Conservation (phyloP, 2,797 vertebrate genomes). For the Adelosebastes latens region DNA sequence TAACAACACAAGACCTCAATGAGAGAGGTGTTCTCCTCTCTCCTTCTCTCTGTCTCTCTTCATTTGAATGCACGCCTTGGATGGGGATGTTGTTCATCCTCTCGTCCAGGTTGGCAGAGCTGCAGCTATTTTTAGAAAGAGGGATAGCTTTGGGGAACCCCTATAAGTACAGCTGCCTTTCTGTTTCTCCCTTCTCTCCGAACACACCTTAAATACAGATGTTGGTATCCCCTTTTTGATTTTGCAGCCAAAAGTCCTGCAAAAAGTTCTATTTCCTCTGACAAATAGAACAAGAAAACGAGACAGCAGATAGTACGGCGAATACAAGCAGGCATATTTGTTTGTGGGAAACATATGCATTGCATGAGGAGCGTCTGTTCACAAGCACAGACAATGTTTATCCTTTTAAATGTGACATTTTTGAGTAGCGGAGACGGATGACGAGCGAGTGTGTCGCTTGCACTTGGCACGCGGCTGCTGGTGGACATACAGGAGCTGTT, state of each 20-base stretch:
- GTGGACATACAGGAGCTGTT: not conserved
- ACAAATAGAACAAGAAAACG: no score
- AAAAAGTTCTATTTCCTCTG: not conserved
- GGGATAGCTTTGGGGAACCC: slow-evolving; percentile 64
- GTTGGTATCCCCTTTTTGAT: not conserved
- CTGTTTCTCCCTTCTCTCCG: not conserved
- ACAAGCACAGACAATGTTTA: slow-evolving; percentile 3
- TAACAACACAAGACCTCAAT: not conserved
- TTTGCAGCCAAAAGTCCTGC: not conserved
- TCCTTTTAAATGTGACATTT: slow-evolving; percentile 9
- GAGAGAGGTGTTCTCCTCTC: not conserved
- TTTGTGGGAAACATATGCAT: not conserved
- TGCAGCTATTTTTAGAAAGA: slow-evolving; percentile 66
- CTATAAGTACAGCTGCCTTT: slow-evolving; percentile 42
- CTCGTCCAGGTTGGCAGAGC: slow-evolving; percentile 41
- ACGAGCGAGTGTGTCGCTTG: not conserved
- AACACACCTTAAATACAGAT: not conserved
- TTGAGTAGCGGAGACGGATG: not conserved
- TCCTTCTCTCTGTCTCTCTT: not conserved
- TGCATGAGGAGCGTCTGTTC: not conserved
- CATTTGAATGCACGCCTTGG: slow-evolving; percentile 17
- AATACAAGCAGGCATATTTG: not conserved
- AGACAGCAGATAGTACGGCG: not conserved
- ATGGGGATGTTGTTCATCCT: not conserved
- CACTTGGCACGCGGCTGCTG: not conserved